Evolutionary conservation across 2,797 vertebrate genomes (phyloP).

Genomic region (Fratercula arctica): DNA sequence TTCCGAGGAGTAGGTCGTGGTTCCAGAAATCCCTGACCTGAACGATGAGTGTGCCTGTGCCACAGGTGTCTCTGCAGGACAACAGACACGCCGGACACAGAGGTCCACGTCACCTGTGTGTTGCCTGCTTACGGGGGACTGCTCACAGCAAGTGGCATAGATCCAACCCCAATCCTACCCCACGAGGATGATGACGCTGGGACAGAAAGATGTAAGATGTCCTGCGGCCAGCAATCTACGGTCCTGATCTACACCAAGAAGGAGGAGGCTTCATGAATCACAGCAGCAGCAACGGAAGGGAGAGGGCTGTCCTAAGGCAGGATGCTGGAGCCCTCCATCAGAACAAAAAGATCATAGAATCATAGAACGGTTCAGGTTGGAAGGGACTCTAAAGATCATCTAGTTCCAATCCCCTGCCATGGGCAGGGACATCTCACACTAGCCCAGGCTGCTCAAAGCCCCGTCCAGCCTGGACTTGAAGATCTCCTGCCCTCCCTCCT

Average conservation of each 20-base stretch:
- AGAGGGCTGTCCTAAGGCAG: background rate
- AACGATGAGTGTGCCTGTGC: background rate
- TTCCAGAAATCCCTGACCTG: background rate
- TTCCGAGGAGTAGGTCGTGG: background rate
- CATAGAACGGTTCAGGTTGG: too few species aligned
- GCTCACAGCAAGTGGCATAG: background rate
- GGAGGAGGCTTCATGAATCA: background rate
- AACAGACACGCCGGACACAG: background rate
- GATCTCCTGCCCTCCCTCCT: background rate
- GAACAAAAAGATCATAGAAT: background rate
- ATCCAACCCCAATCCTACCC: background rate
- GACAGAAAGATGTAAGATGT: background rate
- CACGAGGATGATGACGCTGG: fast-evolving
- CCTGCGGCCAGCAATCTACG: background rate
- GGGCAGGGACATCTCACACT: too few species aligned
- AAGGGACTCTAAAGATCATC: too few species aligned
- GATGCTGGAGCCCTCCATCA: background rate
- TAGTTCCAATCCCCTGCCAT: too few species aligned
- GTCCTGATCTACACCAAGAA: background rate
- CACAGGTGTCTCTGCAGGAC: background rate
- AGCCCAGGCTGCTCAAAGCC: too few species aligned
- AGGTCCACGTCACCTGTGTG: background rate
- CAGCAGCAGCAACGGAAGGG: background rate
- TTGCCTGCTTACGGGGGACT: background rate
- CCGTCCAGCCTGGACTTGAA: too few species aligned